A percentile compares a stretch with the other conserved stretches of the same genome.
Evolutionary conservation across 2,113 vertebrate species (phyloP).

Genomic region (Eurypyga helias): DNA sequence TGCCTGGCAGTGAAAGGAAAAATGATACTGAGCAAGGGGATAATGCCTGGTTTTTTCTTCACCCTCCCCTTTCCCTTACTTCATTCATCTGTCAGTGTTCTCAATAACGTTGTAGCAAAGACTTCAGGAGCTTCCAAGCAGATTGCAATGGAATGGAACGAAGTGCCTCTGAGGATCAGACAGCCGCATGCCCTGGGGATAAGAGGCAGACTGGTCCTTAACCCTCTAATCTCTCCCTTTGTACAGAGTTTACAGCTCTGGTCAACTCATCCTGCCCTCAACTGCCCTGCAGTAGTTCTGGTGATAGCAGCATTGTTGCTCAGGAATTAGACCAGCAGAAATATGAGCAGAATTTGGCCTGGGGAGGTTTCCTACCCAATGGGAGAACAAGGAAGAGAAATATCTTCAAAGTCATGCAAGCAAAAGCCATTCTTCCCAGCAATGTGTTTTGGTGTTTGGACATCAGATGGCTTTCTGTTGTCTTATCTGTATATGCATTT

Average conservation of each 20-base stretch:
- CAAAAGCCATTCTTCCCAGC: not conserved
- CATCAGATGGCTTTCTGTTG: not conserved
- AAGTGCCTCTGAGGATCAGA: not conserved
- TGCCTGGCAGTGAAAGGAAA: not conserved
- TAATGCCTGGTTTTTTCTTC: not conserved
- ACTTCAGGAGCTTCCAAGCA: not conserved
- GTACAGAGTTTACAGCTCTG: not conserved
- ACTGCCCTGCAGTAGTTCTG: not conserved
- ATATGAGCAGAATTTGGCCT: not conserved
- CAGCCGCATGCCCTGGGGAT: not conserved
- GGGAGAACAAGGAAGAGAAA: not conserved
- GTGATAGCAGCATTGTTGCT: not conserved
- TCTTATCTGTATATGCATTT: rapidly evolving
- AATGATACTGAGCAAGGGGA: not conserved
- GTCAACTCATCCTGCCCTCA: not conserved
- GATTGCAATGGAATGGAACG: not conserved
- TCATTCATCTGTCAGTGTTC: not conserved
- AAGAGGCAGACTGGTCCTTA: not conserved
- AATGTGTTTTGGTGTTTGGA: not conserved
- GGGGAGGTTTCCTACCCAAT: not conserved
- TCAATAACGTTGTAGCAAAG: not conserved
- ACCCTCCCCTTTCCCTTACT: not conserved
- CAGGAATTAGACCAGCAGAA: not conserved
- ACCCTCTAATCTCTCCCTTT: not conserved
- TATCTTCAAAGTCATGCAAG: not conserved